Conservation (phyloP, 2,113 vertebrate species). For the Campylomormyrus numenius region DNA sequence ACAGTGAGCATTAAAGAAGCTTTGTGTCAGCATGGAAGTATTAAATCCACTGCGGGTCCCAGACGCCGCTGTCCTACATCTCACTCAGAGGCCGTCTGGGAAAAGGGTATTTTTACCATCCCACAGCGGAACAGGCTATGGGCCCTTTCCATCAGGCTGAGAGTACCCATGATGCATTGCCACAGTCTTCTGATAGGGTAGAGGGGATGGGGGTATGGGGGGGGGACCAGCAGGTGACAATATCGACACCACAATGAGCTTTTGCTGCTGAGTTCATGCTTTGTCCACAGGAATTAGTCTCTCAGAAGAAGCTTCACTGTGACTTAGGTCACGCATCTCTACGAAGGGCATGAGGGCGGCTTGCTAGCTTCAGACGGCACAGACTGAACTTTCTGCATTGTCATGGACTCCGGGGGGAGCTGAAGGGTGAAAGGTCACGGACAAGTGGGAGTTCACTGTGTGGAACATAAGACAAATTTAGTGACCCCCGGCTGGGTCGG, state of each 20-base stretch:
- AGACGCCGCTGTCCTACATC: not conserved
- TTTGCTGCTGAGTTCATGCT: not conserved
- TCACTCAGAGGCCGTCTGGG: not conserved
- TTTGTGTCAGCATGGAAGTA: not conserved
- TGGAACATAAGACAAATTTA: not conserved
- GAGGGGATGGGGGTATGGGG: not conserved
- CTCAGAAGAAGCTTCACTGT: not conserved
- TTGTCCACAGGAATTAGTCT: not conserved
- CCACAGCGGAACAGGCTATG: not conserved
- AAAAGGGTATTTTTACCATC: conserved; percentile 9
- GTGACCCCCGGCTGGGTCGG: not conserved
- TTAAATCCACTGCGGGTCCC: not conserved
- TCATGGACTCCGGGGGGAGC: not conserved
- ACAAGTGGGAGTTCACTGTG: not conserved
- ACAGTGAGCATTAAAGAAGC: not conserved
- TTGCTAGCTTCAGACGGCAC: not conserved
- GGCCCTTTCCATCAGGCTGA: not conserved
- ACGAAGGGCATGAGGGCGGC: not conserved
- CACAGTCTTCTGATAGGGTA: not conserved
- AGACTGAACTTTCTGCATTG: not conserved
- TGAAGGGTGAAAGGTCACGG: not conserved
- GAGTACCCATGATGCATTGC: not conserved
- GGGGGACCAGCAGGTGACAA: not conserved
- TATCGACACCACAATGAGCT: not conserved
- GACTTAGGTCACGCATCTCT: not conserved